Conservation (phyloP, 2,888 invertebrate species). For the Ferrisia virgata region DNA sequence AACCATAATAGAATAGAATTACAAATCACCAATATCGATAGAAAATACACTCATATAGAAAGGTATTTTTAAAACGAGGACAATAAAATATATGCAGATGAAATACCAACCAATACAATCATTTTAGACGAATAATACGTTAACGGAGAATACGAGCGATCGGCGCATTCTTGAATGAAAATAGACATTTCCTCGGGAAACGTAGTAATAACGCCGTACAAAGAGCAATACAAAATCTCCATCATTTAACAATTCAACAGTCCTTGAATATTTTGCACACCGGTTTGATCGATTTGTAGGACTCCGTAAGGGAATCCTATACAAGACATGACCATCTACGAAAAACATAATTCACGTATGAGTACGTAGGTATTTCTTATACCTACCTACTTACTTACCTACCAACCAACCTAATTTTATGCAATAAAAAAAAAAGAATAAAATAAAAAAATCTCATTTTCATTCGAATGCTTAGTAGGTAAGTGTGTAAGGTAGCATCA, state of each 20-base stretch:
- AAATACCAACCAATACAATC: slow-evolving; percentile 58
- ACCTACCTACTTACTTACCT: too few relatives aligned
- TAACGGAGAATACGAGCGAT: slow-evolving; percentile 49
- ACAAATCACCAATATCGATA: not conserved
- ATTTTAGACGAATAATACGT: slow-evolving; percentile 50
- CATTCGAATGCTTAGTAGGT: not conserved
- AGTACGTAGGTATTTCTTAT: too few relatives aligned
- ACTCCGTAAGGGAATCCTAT: slow-evolving; percentile 62
- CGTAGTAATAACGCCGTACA: slow-evolving; percentile 49
- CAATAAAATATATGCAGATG: not conserved
- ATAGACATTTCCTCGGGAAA: slow-evolving; percentile 50
- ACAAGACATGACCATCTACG: slow-evolving; percentile 62
- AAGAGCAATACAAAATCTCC: slow-evolving; percentile 49
- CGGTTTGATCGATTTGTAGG: slow-evolving; percentile 57
- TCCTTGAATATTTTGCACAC: slow-evolving; percentile 50
- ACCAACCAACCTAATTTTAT: not conserved
- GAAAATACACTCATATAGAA: not conserved
- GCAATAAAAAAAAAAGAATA: not conserved
- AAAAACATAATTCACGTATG: slow-evolving; percentile 44
- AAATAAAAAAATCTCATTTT: not conserved
- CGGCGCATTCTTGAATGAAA: slow-evolving; percentile 56
- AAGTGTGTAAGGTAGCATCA: not conserved
- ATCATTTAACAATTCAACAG: slow-evolving; percentile 49
- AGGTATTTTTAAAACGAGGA: not conserved
- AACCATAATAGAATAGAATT: not conserved